Base-by-base conservation (phyloP, 2,888 invertebrate species). In the Cordilura impudica region DNA sequence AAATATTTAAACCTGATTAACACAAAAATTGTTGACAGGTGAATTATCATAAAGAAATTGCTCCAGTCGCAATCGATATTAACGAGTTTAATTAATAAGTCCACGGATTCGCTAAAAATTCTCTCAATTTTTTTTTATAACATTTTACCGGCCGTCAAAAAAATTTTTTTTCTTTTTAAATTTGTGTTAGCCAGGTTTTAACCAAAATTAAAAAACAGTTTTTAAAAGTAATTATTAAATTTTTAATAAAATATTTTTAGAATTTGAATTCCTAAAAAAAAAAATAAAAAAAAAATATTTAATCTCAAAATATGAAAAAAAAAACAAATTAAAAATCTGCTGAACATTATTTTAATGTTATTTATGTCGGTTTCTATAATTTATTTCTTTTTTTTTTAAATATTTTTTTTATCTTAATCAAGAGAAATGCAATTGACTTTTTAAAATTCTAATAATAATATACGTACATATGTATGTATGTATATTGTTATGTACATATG, bases 351-450 rank as follows among this genome's bases (percentile, higher is more conserved):
- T 29, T 21, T 26, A 23, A 29, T 53, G 6, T 45, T 56, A 47
- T 43, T 18, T 71, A 12, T 31, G 26, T 51, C 53, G 29, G 21
- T 43, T 51, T 31, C 6, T 53, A 14, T 47, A 35, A 51, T 39
- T 51, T 21, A 5, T 61, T 26, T 16, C 47, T 14, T 23, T 56
- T 47, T n/a, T 66, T 60, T 60, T 58, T 60, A 19, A n/a, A 56
- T 60, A 49, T n/a, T 77, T 66, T 35, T 56, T 71, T 19, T 14
- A 16, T 75, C 79, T 79, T 79, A 79, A 79, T 67, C 67, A 75
- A 79, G 79, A 79, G 79, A 81, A 81, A 77, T 77, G 77, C 77
- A 81, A 81, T 79, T 79, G 79, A 79, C 79, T 79, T 79, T 78
- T 76, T 70, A 75, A 76, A 76, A 78, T 71, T 75, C 72, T 76